Conservation (phyloP, 2,113 vertebrate species). For the Sinocyclocheilus anshuiensis region DNA sequence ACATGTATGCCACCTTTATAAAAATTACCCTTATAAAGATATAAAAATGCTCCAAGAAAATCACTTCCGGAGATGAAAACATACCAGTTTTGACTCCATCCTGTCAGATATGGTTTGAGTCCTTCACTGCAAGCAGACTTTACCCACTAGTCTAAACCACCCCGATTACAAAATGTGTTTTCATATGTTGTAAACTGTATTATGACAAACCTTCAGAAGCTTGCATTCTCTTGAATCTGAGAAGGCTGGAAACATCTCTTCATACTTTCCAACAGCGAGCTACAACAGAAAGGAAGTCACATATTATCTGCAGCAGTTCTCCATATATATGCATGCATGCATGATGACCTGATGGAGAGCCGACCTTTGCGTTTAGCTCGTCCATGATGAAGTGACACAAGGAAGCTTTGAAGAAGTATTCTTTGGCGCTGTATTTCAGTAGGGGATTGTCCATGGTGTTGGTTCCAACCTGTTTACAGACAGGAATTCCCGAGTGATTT, state of each 20-base stretch:
- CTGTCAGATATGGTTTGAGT: neutral
- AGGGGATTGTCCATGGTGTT: constrained; percentile 97
- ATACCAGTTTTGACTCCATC: too few species aligned
- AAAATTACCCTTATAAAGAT: too few species aligned
- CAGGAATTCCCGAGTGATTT: neutral
- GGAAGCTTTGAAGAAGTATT: constrained; percentile 98
- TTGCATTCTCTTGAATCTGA: constrained; percentile 98
- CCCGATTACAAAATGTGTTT: neutral
- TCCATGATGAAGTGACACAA: constrained; percentile 98
- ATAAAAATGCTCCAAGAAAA: too few species aligned
- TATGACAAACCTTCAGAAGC: constrained; percentile 85
- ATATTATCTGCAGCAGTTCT: neutral
- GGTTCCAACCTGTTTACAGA: constrained; percentile 81
- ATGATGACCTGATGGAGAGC: constrained; percentile 22
- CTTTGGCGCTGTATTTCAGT: constrained; percentile 98
- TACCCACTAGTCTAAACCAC: neutral
- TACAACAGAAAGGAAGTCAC: constrained; percentile 60
- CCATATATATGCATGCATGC: neutral
- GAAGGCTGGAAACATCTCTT: constrained; percentile 99
- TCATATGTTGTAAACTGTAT: neutral
- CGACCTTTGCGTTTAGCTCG: constrained; percentile 94
- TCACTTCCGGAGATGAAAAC: too few species aligned
- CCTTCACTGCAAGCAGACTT: neutral
- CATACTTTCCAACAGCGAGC: constrained; percentile 96
- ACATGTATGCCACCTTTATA: too few species aligned